phyloP scores from a whole-genome alignment of 2,113 vertebrate species.

The Dicerorhinus sumatrensis region DNA sequence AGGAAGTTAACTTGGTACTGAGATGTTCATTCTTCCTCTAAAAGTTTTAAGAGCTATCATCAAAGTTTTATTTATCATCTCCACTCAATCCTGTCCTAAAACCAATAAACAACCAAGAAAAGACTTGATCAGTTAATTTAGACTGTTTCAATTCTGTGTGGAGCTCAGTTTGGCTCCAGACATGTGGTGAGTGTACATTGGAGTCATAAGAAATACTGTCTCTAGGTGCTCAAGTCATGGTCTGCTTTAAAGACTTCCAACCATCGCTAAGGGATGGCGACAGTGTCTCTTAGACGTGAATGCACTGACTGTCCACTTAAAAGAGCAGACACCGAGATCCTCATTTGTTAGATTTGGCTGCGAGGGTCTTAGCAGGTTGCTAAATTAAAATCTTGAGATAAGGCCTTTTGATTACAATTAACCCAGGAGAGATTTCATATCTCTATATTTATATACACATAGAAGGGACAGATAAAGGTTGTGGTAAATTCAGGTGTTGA shows the following conservation, averaged over 20 bases:
- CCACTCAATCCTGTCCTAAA: not conserved
- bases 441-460: slow-evolving; percentile 71
- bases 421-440: slow-evolving; percentile 67
- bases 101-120: not conserved
- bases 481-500: slow-evolving; percentile 60
- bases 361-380: slow-evolving; percentile 62
- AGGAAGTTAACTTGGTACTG: not conserved
- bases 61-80: not conserved
- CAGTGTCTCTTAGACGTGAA: not conserved
- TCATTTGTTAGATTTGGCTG: slow-evolving; percentile 67
- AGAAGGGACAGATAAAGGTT: slow-evolving; percentile 74
- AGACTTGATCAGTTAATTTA: not conserved
- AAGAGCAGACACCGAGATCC: slow-evolving; percentile 69
- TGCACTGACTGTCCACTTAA: not conserved
- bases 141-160: not conserved
- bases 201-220: not conserved
- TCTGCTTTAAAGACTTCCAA: not conserved
- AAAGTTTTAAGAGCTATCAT: not conserved
- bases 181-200: not conserved
- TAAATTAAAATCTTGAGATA: slow-evolving; percentile 53
- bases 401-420: slow-evolving; percentile 75
- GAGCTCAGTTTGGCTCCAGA: not conserved
- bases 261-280: not conserved
- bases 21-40: not conserved
- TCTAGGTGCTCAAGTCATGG: not conserved